Evolutionary conservation across 2,113 vertebrate species (phyloP).

Genomic region (Xenopus laevis): DNA sequence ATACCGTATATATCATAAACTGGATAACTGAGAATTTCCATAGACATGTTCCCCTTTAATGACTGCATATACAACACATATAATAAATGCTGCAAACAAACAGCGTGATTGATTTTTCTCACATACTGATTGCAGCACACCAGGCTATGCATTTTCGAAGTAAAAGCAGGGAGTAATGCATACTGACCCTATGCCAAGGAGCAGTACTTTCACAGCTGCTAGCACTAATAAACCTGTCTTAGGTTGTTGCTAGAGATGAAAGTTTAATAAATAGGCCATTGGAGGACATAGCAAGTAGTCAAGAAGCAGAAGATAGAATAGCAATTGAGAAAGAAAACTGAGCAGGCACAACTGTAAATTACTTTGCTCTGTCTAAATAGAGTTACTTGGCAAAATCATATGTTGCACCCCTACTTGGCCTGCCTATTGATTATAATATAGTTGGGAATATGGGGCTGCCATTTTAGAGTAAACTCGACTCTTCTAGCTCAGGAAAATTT

Average conservation of each 20-base stretch:
- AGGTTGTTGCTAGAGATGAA: not conserved
- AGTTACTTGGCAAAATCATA: not conserved
- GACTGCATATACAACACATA: too few relatives aligned
- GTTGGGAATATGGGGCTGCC: too few relatives aligned
- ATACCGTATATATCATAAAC: too few relatives aligned
- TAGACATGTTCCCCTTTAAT: too few relatives aligned
- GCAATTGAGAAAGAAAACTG: not conserved
- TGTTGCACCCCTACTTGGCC: too few relatives aligned
- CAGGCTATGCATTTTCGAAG: not conserved
- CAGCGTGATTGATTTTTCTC: too few relatives aligned
- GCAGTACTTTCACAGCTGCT: not conserved
- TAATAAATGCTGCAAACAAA: too few relatives aligned
- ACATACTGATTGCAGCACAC: not conserved
- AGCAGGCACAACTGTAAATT: not conserved
- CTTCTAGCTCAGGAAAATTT: not conserved
- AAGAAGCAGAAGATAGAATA: not conserved
- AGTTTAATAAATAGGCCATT: conserved; percentile 1
- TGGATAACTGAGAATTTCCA: too few relatives aligned
- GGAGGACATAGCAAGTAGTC: not conserved
- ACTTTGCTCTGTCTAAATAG: not conserved
- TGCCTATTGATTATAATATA: too few relatives aligned
- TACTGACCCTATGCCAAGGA: not conserved
- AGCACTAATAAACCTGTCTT: not conserved
- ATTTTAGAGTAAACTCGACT: not conserved
- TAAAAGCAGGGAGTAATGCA: not conserved